Conservation (phyloP, 2,888 invertebrate genomes). For the Lasioglossum malachurum region DNA sequence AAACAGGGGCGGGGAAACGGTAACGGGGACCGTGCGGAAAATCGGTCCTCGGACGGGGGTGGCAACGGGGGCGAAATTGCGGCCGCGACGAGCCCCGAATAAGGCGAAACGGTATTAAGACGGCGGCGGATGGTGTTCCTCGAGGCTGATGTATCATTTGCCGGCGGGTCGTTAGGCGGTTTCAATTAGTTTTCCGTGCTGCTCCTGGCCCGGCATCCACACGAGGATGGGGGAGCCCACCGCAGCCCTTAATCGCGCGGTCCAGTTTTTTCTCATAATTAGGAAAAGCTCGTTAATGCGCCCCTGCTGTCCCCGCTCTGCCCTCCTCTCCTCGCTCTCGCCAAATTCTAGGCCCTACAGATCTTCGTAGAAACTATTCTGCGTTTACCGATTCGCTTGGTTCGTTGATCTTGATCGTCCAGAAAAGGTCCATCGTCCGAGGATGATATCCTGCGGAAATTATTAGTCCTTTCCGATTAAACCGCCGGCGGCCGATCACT, state of each 20-base stretch:
- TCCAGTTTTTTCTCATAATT: conserved; percentile 83
- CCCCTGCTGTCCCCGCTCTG: conserved; percentile 62
- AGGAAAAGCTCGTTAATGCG: conserved; percentile 83
- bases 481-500: background rate
- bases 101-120: conserved; percentile 82
- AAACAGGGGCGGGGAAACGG: background rate
- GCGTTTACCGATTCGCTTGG: background rate
- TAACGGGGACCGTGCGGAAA: conserved; percentile 25
- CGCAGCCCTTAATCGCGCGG: conserved; percentile 80
- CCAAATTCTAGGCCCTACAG: background rate
- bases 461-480: background rate
- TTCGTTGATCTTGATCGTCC: background rate
- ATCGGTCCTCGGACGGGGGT: conserved; percentile 21
- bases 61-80: conserved; percentile 73
- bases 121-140: conserved; percentile 73
- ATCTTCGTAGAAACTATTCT: background rate
- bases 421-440: background rate
- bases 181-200: conserved; percentile 84
- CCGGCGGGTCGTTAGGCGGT: conserved; percentile 84
- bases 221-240: conserved; percentile 43
- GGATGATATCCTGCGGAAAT: background rate
- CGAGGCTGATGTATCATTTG: conserved; percentile 84
- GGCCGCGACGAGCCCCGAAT: conserved; percentile 73
- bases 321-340: conserved; percentile 10
- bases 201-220: conserved; percentile 68